A percentile compares a stretch with the other conserved stretches of the same genome.
phyloP scores from a whole-genome alignment of 2,888 invertebrate species.

The Drosophila neoperkinsi region DNA sequence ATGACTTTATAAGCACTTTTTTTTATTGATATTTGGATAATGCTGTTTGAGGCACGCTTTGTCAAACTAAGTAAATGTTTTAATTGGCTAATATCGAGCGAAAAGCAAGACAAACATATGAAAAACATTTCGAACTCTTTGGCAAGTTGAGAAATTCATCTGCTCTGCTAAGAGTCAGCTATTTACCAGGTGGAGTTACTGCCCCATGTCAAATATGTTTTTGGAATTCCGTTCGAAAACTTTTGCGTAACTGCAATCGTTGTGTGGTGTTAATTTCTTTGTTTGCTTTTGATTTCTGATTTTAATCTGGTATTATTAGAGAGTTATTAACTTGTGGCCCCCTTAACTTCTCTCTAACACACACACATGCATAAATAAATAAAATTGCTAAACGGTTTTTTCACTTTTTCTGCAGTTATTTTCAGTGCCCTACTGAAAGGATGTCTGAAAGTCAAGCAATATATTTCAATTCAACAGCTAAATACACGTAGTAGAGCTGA shows the following conservation, averaged over 20 bases:
- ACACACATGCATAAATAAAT: background rate
- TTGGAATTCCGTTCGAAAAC: background rate
- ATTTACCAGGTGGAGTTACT: background rate
- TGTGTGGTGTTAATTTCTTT: background rate
- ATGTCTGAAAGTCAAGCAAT: conserved; percentile 3
- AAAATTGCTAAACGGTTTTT: background rate
- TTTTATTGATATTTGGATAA: background rate
- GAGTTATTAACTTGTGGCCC: background rate
- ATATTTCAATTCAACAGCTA: background rate
- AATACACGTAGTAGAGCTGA: background rate
- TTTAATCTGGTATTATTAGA: background rate
- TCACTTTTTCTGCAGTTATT: background rate
- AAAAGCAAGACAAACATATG: background rate
- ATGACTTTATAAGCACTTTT: background rate
- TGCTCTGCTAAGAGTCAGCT: background rate
- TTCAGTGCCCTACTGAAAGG: background rate
- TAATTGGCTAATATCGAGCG: background rate
- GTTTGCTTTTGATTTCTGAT: background rate
- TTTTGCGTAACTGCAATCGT: background rate
- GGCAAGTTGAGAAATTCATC: background rate
- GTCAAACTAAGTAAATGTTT: background rate
- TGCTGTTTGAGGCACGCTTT: background rate
- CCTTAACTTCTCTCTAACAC: background rate
- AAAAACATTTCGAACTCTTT: background rate
- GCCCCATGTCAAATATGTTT: background rate